Evolutionary conservation across 2,888 invertebrate species (phyloP).

Genomic region (Epinotia brunnichana): DNA sequence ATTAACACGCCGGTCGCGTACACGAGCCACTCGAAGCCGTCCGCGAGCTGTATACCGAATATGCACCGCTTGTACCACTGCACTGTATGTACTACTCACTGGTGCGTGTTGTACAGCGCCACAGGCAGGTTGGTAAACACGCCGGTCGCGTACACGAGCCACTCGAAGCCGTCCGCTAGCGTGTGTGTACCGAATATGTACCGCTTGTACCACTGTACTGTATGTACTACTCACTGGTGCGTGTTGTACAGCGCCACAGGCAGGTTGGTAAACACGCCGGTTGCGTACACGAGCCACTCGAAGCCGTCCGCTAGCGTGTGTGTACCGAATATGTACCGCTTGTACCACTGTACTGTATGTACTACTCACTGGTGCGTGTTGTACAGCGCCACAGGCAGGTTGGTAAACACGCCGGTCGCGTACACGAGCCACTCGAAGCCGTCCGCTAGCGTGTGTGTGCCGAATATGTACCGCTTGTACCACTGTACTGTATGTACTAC

Average conservation of each 20-base stretch:
- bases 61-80: conserved; percentile 82
- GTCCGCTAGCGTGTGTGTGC: conserved; percentile 3
- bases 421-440: conserved; percentile 93
- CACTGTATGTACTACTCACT: conserved; percentile 47
- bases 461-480: no score
- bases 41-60: conserved; percentile 88
- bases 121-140: conserved; percentile 94
- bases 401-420: conserved; percentile 90
- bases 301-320: conserved; percentile 77
- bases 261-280: conserved; percentile 91
- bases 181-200: no score
- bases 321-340: no score
- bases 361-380: conserved; percentile 88
- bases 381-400: conserved; percentile 93
- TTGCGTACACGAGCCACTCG: conserved; percentile 92
- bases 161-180: conserved; percentile 46
- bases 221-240: conserved; percentile 73
- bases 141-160: conserved; percentile 86
- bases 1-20: conserved; percentile 89
- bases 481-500: not conserved
- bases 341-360: no score
- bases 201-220: no score
- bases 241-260: conserved; percentile 96
- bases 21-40: no score
- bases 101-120: conserved; percentile 94